Evolutionary conservation across 2,113 vertebrate species (phyloP).

Genomic region (Trinectes maculatus): DNA sequence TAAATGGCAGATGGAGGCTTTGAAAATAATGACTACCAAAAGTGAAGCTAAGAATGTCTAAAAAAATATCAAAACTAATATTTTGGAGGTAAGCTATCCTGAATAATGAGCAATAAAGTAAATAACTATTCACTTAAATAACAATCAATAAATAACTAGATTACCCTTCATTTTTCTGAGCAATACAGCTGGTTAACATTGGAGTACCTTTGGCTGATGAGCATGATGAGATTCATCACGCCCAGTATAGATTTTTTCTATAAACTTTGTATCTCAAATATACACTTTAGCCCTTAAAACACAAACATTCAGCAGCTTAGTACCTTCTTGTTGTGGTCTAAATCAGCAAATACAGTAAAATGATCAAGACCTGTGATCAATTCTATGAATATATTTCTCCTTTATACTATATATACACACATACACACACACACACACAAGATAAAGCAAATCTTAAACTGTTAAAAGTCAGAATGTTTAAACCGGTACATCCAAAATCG

Average conservation of each 20-base stretch:
- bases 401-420: slow-evolving; percentile 48
- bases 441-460: slow-evolving; percentile 32
- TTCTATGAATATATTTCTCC: slow-evolving; percentile 27
- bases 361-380: slow-evolving; percentile 23
- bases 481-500: slow-evolving; percentile 52
- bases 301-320: slow-evolving; percentile 45
- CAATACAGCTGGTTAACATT: background rate
- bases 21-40: slow-evolving; percentile 20
- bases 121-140: too few relatives aligned
- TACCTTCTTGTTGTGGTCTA: slow-evolving; percentile 13
- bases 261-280: slow-evolving; percentile 29
- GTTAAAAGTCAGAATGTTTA: slow-evolving; percentile 29
- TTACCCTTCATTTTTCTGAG: slow-evolving; percentile 9
- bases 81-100: background rate
- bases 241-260: slow-evolving; percentile 16
- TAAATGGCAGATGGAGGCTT: background rate
- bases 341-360: slow-evolving; percentile 34
- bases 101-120: too few relatives aligned
- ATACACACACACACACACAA: background rate
- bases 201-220: slow-evolving; percentile 22
- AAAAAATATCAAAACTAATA: slow-evolving; percentile 30
- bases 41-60: slow-evolving; percentile 5
- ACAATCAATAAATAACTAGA: slow-evolving; percentile 27
- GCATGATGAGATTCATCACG: slow-evolving; percentile 5
- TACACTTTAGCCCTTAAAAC: slow-evolving; percentile 67